Conservation (phyloP, 2,113 vertebrate species). For the Saimiri boliviensis region DNA sequence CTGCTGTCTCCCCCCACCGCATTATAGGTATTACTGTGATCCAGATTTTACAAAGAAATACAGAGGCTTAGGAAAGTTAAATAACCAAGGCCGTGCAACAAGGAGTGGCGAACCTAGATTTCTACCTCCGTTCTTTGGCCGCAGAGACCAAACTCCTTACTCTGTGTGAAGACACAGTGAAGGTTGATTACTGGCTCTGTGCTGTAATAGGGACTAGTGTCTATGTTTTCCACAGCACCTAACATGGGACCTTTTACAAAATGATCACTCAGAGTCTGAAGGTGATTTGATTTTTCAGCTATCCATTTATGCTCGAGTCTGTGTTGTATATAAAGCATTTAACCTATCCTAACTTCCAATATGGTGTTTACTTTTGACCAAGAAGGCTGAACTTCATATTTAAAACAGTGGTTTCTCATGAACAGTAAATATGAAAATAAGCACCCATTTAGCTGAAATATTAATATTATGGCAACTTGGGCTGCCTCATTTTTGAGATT, state of each 20-base stretch:
- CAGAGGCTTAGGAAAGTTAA: background rate
- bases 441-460: too few species aligned
- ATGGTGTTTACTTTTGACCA: background rate
- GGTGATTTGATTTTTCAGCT: background rate
- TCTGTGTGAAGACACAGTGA: background rate
- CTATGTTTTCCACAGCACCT: background rate
- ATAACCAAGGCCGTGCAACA: background rate
- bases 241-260: background rate
- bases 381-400: background rate
- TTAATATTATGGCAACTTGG: too few species aligned
- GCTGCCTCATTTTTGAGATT: background rate
- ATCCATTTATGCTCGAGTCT: background rate
- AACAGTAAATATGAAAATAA: background rate
- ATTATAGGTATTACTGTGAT: background rate
- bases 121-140: background rate
- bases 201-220: background rate
- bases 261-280: background rate
- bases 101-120: background rate
- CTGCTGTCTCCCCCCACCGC: fast-evolving
- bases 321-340: background rate
- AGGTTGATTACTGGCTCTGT: background rate
- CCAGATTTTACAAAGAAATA: background rate
- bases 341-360: background rate
- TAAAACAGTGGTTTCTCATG: background rate
- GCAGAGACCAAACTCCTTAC: background rate